Evolutionary conservation across 2,797 vertebrate species (phyloP).

Genomic region (Notoglanidium macrostoma): DNA sequence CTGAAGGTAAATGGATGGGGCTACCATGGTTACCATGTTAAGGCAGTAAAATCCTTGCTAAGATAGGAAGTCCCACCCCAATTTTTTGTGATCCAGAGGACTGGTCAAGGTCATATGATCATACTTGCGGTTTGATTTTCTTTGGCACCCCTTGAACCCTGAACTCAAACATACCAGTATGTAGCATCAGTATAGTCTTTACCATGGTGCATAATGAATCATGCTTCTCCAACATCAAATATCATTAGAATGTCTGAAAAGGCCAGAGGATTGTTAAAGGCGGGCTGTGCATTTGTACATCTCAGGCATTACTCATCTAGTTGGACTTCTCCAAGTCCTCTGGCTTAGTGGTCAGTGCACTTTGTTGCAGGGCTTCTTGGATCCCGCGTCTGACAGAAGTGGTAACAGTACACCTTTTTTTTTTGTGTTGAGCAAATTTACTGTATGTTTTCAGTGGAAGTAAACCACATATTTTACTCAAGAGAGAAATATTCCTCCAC

Average conservation of each 20-base stretch:
- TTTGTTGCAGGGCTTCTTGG: background rate
- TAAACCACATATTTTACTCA: background rate
- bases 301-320: background rate
- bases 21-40: background rate
- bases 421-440: background rate
- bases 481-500: background rate
- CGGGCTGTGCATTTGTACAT: background rate
- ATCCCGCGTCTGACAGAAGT: background rate
- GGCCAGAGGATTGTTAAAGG: background rate
- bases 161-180: background rate
- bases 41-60: background rate
- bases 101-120: no score
- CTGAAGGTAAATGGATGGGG: background rate
- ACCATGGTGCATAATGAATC: background rate
- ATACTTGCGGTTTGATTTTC: background rate
- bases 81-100: background rate
- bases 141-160: background rate
- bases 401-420: background rate
- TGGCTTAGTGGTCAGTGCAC: background rate
- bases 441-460: background rate
- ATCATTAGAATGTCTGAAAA: background rate
- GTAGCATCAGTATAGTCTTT: background rate
- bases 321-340: background rate
- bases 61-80: background rate
- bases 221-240: background rate